phyloP scores from a whole-genome alignment of 2,113 vertebrate species.

The Anseranas semipalmata region DNA sequence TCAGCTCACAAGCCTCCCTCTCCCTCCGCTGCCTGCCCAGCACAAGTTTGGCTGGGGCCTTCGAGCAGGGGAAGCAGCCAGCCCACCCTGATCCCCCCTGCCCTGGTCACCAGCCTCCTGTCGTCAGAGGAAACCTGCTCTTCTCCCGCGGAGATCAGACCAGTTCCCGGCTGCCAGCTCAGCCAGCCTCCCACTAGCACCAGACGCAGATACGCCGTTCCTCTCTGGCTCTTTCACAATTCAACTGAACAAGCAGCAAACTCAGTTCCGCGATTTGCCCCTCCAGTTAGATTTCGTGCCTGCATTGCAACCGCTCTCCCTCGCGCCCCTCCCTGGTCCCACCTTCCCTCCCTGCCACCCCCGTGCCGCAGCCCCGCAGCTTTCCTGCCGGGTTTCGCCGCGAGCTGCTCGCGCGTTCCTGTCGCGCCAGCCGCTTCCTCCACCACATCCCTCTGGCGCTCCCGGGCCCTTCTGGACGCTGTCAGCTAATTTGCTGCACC shows the following conservation, averaged over 20 bases:
- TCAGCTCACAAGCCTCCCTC: not conserved
- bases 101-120: not conserved
- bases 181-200: not conserved
- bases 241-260: not conserved
- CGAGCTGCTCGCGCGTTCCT: accelerated
- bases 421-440: not conserved
- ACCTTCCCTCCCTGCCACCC: too few relatives aligned
- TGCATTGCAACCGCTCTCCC: accelerated
- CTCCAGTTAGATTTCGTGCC: accelerated
- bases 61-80: not conserved
- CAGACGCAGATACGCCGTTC: accelerated
- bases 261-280: not conserved
- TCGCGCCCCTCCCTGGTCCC: accelerated
- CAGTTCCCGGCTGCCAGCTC: not conserved
- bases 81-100: not conserved
- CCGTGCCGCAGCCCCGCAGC: not conserved
- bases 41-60: accelerated
- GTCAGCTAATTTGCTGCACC: not conserved
- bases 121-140: not conserved
- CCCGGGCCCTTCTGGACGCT: not conserved
- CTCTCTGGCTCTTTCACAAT: not conserved
- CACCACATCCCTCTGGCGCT: accelerated
- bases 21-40: not conserved
- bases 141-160: not conserved
- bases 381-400: accelerated